Conservation (phyloP, 2,888 invertebrate species). For the Caenorhabditis afra region DNA sequence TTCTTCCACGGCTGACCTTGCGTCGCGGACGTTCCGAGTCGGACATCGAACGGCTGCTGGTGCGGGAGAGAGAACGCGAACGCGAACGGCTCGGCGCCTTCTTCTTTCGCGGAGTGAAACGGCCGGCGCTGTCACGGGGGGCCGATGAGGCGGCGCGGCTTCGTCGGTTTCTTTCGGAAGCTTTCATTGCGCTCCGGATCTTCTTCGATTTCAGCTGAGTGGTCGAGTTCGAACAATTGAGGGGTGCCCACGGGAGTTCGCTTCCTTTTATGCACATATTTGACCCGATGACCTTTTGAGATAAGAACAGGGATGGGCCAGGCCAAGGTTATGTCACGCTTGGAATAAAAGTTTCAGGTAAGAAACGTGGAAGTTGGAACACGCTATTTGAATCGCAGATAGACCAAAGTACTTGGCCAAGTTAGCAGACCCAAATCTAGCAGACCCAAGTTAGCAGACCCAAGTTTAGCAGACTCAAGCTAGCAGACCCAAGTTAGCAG, state of each 20-base stretch:
- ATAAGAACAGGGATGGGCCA: neutral
- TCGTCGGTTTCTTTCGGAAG: conserved; percentile 29
- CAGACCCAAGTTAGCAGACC: no score
- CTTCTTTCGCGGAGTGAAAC: conserved; percentile 31
- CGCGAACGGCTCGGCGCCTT: neutral
- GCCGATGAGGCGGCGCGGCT: conserved; percentile 36
- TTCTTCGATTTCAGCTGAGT: conserved; percentile 8
- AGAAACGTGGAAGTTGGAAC: no score
- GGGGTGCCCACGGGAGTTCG: no score
- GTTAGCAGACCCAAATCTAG: no score
- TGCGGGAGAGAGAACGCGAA: neutral
- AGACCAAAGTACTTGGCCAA: no score
- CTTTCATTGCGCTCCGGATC: conserved; percentile 16
- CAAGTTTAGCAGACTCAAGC: no score
- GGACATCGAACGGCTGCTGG: neutral
- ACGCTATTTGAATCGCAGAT: no score
- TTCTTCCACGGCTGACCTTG: neutral
- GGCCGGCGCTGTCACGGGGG: conserved; percentile 25
- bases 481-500: no score
- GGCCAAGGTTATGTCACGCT: neutral
- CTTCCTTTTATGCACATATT: neutral
- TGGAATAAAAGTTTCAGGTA: no score
- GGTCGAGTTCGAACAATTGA: neutral
- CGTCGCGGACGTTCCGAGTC: neutral
- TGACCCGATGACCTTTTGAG: conserved; percentile 7